Percentiles rank a stretch among this genome's conserved stretches.
Evolutionary conservation across 2,113 vertebrate genomes (phyloP).

Genomic region (Strix aluco): DNA sequence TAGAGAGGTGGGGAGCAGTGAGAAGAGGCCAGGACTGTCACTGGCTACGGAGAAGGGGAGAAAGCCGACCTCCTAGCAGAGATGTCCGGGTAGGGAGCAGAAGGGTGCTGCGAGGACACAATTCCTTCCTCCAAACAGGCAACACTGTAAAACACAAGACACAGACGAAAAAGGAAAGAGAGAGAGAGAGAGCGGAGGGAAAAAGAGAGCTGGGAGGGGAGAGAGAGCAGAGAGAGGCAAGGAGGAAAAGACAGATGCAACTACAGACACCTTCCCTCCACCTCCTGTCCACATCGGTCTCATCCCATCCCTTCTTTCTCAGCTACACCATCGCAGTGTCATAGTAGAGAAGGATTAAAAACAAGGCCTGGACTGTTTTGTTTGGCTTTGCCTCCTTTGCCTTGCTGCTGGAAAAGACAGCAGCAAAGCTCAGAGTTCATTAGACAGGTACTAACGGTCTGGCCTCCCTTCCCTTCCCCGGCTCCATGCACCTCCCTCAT

Average conservation of each 20-base stretch:
- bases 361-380: background rate
- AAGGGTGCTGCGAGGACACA: constrained; percentile 52
- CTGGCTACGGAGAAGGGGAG: constrained; percentile 26
- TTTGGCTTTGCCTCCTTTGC: constrained; percentile 30
- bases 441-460: rapidly evolving
- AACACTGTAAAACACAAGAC: constrained; percentile 76
- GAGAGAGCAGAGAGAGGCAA: background rate
- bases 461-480: background rate
- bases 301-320: background rate
- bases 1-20: constrained; percentile 40
- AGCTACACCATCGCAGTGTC: background rate
- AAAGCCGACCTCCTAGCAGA: constrained; percentile 68
- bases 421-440: background rate
- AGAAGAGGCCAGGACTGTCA: background rate
- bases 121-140: constrained; percentile 72
- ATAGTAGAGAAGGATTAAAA: background rate
- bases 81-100: constrained; percentile 62
- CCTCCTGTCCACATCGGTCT: background rate
- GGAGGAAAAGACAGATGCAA: constrained; percentile 54
- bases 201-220: background rate
- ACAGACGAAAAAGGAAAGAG: constrained; percentile 58
- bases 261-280: constrained; percentile 7
- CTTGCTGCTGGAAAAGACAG: background rate
- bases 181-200: background rate
- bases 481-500: background rate